A percentile compares a stretch with the other conserved stretches of the same genome.
phyloP scores from a whole-genome alignment of 2,888 invertebrate species.

The Automeris io region DNA sequence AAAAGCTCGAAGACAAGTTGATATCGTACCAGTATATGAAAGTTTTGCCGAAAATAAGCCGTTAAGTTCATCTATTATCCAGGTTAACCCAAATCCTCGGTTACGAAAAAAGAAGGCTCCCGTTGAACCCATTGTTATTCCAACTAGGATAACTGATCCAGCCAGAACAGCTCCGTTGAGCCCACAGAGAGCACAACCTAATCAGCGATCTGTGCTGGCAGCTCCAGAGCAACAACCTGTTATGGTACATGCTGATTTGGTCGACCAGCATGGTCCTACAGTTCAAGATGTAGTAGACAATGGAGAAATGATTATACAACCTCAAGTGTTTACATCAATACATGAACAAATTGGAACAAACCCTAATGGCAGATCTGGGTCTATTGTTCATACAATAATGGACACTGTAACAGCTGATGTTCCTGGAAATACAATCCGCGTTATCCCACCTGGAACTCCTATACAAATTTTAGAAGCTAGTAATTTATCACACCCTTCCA shows the following conservation, averaged over 20 bases:
- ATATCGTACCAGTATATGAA: neutral
- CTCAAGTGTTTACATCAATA: neutral
- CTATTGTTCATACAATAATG: no score
- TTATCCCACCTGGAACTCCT: neutral
- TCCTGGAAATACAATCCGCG: neutral
- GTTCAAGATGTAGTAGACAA: neutral
- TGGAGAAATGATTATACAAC: neutral
- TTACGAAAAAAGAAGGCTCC: neutral
- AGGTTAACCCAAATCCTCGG: neutral
- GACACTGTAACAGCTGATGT: neutral
- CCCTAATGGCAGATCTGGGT: no score
- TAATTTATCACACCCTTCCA: neutral
- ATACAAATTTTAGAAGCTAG: neutral
- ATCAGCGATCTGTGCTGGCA: neutral
- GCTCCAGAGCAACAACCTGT: neutral
- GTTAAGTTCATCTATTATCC: neutral
- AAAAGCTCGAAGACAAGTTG: conserved; percentile 19
- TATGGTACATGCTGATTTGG: neutral
- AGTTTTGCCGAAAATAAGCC: neutral
- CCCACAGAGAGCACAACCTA: neutral
- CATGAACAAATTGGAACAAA: neutral
- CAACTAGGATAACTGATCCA: neutral
- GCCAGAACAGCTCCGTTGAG: neutral
- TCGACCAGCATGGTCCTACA: neutral
- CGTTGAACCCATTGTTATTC: neutral